Conservation (phyloP, 1,140 invertebrate genomes). For the Branchinecta lindahli region DNA sequence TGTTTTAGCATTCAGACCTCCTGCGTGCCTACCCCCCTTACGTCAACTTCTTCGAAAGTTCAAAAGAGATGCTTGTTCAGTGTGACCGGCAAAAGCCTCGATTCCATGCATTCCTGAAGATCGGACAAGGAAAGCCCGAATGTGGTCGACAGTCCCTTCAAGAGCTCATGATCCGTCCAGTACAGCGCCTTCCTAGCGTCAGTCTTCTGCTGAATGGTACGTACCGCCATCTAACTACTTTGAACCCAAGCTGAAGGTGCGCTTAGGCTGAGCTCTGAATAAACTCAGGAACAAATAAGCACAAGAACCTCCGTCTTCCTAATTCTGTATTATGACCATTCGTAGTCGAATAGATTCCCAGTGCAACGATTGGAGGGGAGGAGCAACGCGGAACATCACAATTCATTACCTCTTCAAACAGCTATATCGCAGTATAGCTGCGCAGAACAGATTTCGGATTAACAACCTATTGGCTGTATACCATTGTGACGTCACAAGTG, state of each 20-base stretch:
- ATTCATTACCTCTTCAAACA: too few relatives aligned
- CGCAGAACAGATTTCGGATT: too few relatives aligned
- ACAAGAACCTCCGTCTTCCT: slow-evolving; percentile 11
- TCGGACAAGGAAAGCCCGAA: slow-evolving; percentile 70
- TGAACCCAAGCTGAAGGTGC: not conserved
- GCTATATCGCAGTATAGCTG: too few relatives aligned
- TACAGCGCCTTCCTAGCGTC: slow-evolving; percentile 88
- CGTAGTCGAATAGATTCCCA: too few relatives aligned
- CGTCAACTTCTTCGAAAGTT: slow-evolving; percentile 93
- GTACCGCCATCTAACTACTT: slow-evolving; percentile 25
- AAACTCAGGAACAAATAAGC: slow-evolving; percentile 14
- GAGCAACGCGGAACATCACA: too few relatives aligned
- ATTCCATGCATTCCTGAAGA: slow-evolving; percentile 97
- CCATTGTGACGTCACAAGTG: too few relatives aligned
- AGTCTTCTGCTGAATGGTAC: slow-evolving; percentile 79
- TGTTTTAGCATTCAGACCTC: slow-evolving; percentile 38
- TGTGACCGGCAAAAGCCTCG: slow-evolving; percentile 81
- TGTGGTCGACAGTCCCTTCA: slow-evolving; percentile 85
- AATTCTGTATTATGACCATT: slow-evolving; percentile 4
- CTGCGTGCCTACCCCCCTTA: slow-evolving; percentile 91
- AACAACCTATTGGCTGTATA: too few relatives aligned
- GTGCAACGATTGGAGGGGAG: too few relatives aligned
- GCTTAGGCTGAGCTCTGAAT: too few relatives aligned
- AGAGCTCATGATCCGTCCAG: slow-evolving; percentile 87
- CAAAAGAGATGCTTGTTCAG: slow-evolving; percentile 74